Percentiles rank a stretch among this genome's conserved stretches.
These are phyloP conservation scores for Calliphora vomitoria DNA, from an alignment of 2,888 invertebrate genomes.

Conservation along the genomic window DNA sequence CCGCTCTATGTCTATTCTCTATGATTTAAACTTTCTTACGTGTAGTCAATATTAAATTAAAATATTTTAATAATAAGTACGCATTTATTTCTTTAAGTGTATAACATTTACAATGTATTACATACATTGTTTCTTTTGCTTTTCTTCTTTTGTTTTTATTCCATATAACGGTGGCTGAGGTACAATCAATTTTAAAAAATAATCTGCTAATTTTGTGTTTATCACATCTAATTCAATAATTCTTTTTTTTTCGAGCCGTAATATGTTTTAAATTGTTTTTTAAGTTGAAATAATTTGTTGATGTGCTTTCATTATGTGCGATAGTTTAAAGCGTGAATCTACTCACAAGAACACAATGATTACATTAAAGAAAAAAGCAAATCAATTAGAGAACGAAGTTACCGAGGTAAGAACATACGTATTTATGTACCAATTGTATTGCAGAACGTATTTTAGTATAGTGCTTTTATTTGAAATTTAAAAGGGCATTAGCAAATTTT, in stretches of 20 bases:
- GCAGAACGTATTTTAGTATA: slow-evolving; percentile 72
- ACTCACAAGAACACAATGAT: slow-evolving; percentile 66
- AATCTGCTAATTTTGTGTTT: not conserved
- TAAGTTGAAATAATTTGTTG: not conserved
- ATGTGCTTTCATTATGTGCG: slow-evolving; percentile 40
- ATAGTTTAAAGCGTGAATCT: slow-evolving; percentile 39
- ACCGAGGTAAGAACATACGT: slow-evolving; percentile 68
- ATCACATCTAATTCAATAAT: too few relatives aligned
- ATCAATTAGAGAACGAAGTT: slow-evolving; percentile 76
- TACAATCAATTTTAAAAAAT: not conserved
- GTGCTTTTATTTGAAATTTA: slow-evolving; percentile 82
- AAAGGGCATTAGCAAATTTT: slow-evolving; percentile 80
- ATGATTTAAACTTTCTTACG: too few relatives aligned
- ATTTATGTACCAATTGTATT: not conserved
- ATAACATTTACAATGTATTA: not conserved
- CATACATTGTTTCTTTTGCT: not conserved
- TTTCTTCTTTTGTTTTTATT: not conserved
- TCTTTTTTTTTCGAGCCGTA: not conserved
- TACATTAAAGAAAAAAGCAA: slow-evolving; percentile 74
- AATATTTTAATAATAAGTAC: too few relatives aligned
- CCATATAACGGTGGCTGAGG: slow-evolving; percentile 9
- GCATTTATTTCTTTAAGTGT: not conserved
- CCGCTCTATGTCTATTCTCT: too few relatives aligned
- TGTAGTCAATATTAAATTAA: too few relatives aligned
- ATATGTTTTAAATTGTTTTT: slow-evolving; percentile 4